Evolutionary conservation across 2,113 vertebrate species (phyloP).

Genomic region (Amazona guildingii): DNA sequence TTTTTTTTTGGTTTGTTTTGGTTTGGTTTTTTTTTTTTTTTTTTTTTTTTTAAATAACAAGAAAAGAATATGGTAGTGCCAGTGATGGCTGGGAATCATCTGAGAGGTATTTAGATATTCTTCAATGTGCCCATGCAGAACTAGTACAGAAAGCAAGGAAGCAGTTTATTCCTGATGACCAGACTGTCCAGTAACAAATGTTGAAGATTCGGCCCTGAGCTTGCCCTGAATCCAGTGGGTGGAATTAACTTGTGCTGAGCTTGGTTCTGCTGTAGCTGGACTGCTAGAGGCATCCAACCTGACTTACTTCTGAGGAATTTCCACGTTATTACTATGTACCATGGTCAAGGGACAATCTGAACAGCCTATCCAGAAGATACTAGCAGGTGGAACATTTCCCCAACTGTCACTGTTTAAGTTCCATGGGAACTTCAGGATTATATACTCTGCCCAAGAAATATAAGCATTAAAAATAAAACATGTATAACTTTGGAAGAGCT

Average conservation of each 20-base stretch:
- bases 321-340: background rate
- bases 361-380: background rate
- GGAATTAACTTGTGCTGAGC: background rate
- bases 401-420: background rate
- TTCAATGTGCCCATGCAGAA: background rate
- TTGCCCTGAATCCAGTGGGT: background rate
- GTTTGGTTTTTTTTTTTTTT: background rate
- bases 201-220: background rate
- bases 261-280: background rate
- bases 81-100: background rate
- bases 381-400: background rate
- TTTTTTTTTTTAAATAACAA: too few relatives aligned
- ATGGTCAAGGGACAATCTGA: background rate
- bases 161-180: background rate
- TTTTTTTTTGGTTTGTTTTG: background rate
- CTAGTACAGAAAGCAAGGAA: background rate
- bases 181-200: background rate
- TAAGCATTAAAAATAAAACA: conserved; percentile 3
- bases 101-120: background rate
- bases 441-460: background rate
- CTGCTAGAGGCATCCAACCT: background rate
- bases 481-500: background rate
- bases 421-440: background rate
- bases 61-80: background rate
- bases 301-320: background rate